A percentile compares a stretch with the other conserved stretches of the same genome.
Conservation (phyloP, 2,113 vertebrate species). For the Noturus placidus region DNA sequence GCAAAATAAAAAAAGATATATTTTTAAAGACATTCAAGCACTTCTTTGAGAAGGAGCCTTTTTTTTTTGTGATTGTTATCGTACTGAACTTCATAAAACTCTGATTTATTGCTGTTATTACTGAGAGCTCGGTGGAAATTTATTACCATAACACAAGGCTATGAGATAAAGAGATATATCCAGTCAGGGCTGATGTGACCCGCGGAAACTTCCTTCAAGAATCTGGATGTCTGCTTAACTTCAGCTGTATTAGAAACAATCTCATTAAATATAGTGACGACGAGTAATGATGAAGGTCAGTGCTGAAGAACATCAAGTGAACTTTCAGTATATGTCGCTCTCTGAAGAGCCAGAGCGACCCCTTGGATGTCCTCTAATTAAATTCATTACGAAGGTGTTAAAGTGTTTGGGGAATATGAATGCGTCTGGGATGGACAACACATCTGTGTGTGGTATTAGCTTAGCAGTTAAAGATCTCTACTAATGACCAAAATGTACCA, state of each 20-base stretch:
- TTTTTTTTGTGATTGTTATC: slow-evolving; percentile 20
- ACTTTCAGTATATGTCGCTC: not conserved
- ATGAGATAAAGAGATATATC: slow-evolving; percentile 17
- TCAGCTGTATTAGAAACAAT: not conserved
- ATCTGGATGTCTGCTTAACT: slow-evolving; percentile 26
- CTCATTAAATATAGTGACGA: not conserved
- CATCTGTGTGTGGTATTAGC: not conserved
- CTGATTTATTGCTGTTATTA: slow-evolving; percentile 6
- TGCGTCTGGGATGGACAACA: not conserved
- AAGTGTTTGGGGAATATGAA: not conserved
- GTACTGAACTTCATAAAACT: slow-evolving; percentile 2
- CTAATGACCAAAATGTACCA: not conserved
- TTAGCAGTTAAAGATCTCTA: not conserved
- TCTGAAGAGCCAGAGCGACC: not conserved
- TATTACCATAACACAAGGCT: not conserved
- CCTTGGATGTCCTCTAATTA: not conserved
- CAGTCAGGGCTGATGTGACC: slow-evolving; percentile 19
- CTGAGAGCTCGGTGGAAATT: slow-evolving; percentile 22
- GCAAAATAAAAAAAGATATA: too few relatives aligned
- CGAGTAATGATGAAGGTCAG: not conserved
- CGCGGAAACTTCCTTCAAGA: slow-evolving; percentile 5
- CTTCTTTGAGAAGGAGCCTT: not conserved
- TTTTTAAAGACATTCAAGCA: not conserved
- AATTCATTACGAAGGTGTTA: not conserved
- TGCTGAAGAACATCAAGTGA: not conserved